Evolutionary conservation across 1,140 invertebrate genomes (phyloP).

Genomic region (Zophobas morio): DNA sequence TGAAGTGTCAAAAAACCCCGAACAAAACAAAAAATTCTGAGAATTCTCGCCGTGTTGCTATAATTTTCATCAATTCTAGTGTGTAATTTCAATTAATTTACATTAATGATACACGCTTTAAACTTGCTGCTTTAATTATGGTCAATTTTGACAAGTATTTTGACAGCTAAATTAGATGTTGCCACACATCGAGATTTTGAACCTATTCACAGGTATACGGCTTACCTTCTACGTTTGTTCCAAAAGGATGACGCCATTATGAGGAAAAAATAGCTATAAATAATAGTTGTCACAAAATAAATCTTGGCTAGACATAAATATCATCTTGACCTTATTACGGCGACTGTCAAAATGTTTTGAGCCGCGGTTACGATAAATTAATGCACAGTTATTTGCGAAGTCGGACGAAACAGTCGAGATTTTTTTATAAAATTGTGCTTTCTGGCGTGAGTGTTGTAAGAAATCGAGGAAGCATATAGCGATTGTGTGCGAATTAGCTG

Average conservation of each 20-base stretch:
- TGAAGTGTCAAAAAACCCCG: constrained; percentile 3
- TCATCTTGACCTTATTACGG: constrained; percentile 1
- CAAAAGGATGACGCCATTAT: constrained; percentile 22
- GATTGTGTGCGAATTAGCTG: neutral
- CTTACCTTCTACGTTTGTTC: constrained; percentile 6
- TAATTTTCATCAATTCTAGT: constrained; percentile 41
- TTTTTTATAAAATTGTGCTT: constrained; percentile 1
- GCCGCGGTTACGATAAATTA: neutral
- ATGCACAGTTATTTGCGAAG: neutral
- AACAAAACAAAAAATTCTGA: constrained; percentile 4
- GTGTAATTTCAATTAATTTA: constrained; percentile 49
- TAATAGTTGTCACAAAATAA: constrained; percentile 11
- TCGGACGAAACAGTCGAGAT: neutral
- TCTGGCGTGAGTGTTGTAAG: constrained; percentile 48
- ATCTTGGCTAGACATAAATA: neutral
- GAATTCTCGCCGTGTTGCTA: constrained; percentile 15
- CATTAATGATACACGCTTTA: constrained; percentile 46
- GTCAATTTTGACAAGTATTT: constrained; percentile 45
- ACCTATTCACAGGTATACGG: constrained; percentile 4
- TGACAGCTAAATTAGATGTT: constrained; percentile 45
- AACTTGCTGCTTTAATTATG: constrained; percentile 41
- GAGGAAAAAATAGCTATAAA: constrained; percentile 1
- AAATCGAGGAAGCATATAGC: constrained; percentile 58
- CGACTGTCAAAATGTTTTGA: constrained; percentile 3
- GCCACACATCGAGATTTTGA: constrained; percentile 39